Base-by-base conservation (phyloP, 2,113 vertebrate genomes). In the Austrofundulus limnaeus region DNA sequence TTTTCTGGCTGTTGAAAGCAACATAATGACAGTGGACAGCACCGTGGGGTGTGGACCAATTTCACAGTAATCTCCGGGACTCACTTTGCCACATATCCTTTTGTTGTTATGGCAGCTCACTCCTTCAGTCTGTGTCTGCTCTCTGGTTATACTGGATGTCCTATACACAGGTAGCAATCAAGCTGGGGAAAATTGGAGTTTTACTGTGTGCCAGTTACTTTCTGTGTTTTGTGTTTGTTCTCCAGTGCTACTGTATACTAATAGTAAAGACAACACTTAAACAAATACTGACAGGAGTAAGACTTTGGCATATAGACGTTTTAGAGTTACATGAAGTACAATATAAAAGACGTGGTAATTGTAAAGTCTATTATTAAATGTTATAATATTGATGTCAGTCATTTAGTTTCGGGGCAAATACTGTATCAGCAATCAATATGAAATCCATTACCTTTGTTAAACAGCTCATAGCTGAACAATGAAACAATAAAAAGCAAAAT, bases 41-140 rank as follows among this genome's bases (percentile, higher is more conserved):
- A 66, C 61, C 21, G 31, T 61, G 74, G 73, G 84, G 82, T 70
- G 43, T 82, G 67, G 11, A 68, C 85, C 48, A 80, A 53, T 84
- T 89, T 81, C 45, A 39, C 48, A 59, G 43, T 39, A 2, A 49
- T 59, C 46, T 48, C 19, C 12, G 28, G 47, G 60, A 67, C 71
- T 76, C 45, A 7, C 39, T 77, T 48, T 46, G 47, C 49, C 1
- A 5, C 41, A 66, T 34, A 57, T 61, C 17, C 70, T 68, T 79
- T 14, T 38, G 41, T 55, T 50, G 45, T 75, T 57, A 16, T 31
- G 51, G 41, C 39, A 25, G 14, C 24, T 75, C 39, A 48, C 8
- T 51, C 16, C 46, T 42, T 77, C 61, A 31, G 24, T 70, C 39
- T 55, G 24, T 23, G 20, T 59, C 41, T 65, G 47, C 57, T 73